These are phyloP conservation scores for Vireo altiloquus DNA, from an alignment of 2,113 vertebrate species.

Conservation along the genomic window DNA sequence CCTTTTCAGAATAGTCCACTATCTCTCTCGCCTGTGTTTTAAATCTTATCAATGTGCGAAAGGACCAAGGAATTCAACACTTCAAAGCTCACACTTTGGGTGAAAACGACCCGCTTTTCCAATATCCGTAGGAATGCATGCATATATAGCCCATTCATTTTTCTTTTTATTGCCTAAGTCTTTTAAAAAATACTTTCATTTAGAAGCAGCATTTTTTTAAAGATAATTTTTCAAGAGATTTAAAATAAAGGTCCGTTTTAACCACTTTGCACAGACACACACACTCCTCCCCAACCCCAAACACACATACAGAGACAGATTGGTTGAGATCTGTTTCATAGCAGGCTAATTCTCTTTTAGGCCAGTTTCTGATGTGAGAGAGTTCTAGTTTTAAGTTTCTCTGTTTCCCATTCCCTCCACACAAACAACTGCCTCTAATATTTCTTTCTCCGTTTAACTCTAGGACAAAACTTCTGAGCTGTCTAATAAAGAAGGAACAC, in stretches of 20 bases:
- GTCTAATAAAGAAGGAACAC: not conserved
- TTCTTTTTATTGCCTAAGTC: not conserved
- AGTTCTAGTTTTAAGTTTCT: not conserved
- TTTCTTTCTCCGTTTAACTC: not conserved
- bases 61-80: not conserved
- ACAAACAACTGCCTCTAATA: not conserved
- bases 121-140: constrained; percentile 1
- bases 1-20: not conserved
- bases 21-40: not conserved
- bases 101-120: not conserved
- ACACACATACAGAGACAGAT: not conserved
- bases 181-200: not conserved
- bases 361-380: not conserved
- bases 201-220: not conserved
- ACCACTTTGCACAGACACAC: not conserved
- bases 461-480: not conserved
- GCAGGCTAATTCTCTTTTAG: not conserved
- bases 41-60: not conserved
- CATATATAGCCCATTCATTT: not conserved
- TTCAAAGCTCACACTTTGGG: not conserved
- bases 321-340: not conserved
- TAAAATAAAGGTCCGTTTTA: not conserved
- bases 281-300: not conserved
- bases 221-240: not conserved
- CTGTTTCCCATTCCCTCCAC: not conserved